phyloP scores from a whole-genome alignment of 2,797 vertebrate species.

The Harpagifer antarcticus region DNA sequence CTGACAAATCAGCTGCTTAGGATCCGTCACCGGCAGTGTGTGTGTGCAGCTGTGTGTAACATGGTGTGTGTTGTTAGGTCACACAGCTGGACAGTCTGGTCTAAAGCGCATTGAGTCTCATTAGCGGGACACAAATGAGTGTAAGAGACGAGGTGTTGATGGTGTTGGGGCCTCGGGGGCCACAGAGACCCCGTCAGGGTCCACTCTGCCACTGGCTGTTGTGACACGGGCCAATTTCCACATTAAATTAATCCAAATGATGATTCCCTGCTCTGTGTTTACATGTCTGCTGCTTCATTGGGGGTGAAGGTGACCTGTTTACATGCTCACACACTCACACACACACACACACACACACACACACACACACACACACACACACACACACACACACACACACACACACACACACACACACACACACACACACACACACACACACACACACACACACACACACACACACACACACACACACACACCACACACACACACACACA shows the following conservation, averaged over 20 bases:
- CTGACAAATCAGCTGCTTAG: constrained; percentile 80
- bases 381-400: too few relatives aligned
- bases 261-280: neutral
- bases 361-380: too few relatives aligned
- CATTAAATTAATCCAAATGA: constrained; percentile 6
- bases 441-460: too few relatives aligned
- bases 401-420: too few relatives aligned
- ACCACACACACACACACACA: too few relatives aligned
- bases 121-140: constrained; percentile 47
- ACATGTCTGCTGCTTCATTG: neutral
- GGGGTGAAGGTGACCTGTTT: neutral
- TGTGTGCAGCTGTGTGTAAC: constrained; percentile 10
- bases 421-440: too few relatives aligned
- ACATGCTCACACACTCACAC: neutral
- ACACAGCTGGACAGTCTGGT: constrained; percentile 57
- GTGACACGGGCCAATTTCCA: constrained; percentile 17
- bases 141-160: constrained; percentile 4
- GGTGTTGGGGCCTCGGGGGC: constrained; percentile 6
- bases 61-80: constrained; percentile 36
- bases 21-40: constrained; percentile 56
- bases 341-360: too few relatives aligned
- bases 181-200: constrained; percentile 20
- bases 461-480: too few relatives aligned
- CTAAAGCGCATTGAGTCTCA: constrained; percentile 45
- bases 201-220: constrained; percentile 32